These are phyloP conservation scores for Perca fluviatilis DNA, from an alignment of 2,113 vertebrate species.

Conservation along the genomic window DNA sequence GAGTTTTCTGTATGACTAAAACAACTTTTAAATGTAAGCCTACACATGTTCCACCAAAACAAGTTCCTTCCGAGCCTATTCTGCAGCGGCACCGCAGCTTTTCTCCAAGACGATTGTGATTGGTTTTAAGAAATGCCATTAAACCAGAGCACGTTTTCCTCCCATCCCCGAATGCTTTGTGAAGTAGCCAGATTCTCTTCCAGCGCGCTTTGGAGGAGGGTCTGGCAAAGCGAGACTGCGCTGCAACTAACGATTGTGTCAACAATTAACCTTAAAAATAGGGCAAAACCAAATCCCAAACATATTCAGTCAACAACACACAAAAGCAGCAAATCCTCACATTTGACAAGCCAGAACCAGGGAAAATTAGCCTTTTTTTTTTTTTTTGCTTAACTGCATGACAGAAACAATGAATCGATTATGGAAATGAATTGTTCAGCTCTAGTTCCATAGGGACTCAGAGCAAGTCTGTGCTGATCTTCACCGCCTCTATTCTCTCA, in stretches of 20 bases:
- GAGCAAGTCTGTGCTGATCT: not conserved
- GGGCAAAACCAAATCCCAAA: not conserved
- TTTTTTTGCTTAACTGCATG: not conserved
- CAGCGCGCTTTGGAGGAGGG: too few species aligned
- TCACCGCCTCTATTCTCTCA: not conserved
- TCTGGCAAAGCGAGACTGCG: too few species aligned
- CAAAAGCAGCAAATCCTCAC: not conserved
- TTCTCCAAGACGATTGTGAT: too few species aligned
- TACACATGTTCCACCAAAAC: too few species aligned
- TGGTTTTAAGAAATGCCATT: too few species aligned
- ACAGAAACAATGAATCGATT: not conserved
- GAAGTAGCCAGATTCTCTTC: too few species aligned
- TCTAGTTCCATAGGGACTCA: not conserved
- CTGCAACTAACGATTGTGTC: not conserved
- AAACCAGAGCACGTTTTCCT: too few species aligned
- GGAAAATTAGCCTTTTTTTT: not conserved
- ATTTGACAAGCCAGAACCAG: not conserved
- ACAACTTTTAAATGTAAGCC: too few species aligned
- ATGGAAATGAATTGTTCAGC: not conserved
- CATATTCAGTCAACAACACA: not conserved
- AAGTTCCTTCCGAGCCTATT: too few species aligned
- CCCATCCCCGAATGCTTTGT: too few species aligned
- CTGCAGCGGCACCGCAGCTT: too few species aligned
- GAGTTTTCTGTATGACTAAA: too few species aligned
- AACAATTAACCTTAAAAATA: not conserved